Evolutionary conservation across 2,888 invertebrate genomes (phyloP).

Genomic region (Phalera bucephala): DNA sequence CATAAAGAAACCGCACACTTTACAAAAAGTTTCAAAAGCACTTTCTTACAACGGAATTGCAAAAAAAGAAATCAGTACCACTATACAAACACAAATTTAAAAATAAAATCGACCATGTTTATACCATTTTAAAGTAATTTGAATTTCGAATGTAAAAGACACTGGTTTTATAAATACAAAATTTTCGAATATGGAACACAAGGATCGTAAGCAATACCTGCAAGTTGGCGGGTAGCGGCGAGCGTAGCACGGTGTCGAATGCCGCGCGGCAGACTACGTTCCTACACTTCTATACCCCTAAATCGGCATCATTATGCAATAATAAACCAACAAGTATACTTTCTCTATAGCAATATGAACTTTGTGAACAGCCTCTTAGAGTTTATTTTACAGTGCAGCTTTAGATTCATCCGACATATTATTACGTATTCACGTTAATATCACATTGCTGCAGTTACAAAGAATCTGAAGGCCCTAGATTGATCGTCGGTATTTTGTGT

Average conservation of each 20-base stretch:
- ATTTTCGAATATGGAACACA: slow-evolving; percentile 18
- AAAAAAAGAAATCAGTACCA: neutral
- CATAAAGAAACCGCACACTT: neutral
- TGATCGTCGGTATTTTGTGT: slow-evolving; percentile 43
- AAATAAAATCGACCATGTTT: neutral
- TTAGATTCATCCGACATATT: slow-evolving; percentile 4
- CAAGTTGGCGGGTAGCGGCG: slow-evolving; percentile 47
- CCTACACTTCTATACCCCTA: slow-evolving; percentile 29
- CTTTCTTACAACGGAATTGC: too few relatives aligned
- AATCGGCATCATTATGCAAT: slow-evolving; percentile 2
- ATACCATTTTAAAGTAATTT: neutral
- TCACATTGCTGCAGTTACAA: slow-evolving; percentile 54
- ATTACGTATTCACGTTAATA: slow-evolving; percentile 7
- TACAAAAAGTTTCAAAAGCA: neutral
- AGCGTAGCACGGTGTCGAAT: slow-evolving; percentile 54
- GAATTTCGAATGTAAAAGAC: neutral
- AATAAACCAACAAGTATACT: neutral
- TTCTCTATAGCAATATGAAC: too few relatives aligned
- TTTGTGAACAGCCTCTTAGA: too few relatives aligned
- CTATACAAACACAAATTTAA: neutral
- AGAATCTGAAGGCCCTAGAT: slow-evolving; percentile 48
- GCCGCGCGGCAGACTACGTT: slow-evolving; percentile 54
- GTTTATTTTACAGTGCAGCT: too few relatives aligned
- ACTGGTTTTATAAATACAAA: neutral
- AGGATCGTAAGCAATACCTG: slow-evolving; percentile 31